Conservation (phyloP, 2,888 invertebrate genomes). For the Plagodis pulveraria region DNA sequence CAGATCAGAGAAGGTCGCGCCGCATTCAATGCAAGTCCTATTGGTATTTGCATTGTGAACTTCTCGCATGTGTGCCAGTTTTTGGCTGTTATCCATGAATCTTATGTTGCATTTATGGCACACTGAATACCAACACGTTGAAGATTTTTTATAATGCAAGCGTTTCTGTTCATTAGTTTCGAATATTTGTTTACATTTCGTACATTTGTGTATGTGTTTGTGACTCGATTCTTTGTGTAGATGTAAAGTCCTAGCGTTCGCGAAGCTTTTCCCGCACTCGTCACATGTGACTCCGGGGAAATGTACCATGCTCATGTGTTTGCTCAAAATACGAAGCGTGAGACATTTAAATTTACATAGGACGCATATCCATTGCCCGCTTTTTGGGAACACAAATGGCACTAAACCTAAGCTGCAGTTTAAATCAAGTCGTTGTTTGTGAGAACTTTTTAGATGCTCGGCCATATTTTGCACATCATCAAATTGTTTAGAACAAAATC, state of each 20-base stretch:
- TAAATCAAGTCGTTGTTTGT: constrained; percentile 39
- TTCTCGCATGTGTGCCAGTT: constrained; percentile 28
- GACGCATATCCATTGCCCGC: constrained; percentile 24
- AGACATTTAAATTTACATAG: constrained; percentile 25
- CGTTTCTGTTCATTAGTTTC: constrained; percentile 19
- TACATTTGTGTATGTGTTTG: constrained; percentile 25
- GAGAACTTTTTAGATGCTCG: constrained; percentile 50
- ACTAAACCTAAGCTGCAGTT: constrained; percentile 28
- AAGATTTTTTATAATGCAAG: constrained; percentile 22
- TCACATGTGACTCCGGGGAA: constrained; percentile 42
- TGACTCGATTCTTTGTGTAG: constrained; percentile 28
- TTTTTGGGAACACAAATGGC: constrained; percentile 29
- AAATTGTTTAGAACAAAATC: constrained; percentile 51
- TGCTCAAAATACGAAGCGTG: constrained; percentile 37
- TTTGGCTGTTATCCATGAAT: constrained; percentile 20
- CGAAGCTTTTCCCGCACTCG: constrained; percentile 33
- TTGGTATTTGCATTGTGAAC: constrained; percentile 38
- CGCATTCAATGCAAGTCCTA: constrained; percentile 19
- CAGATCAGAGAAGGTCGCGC: constrained; percentile 9
- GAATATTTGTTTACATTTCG: constrained; percentile 27
- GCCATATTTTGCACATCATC: constrained; percentile 44
- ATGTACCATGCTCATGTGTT: constrained; percentile 42
- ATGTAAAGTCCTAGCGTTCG: constrained; percentile 13
- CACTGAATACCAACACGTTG: constrained; percentile 19
- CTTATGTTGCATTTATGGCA: constrained; percentile 35